Evolutionary conservation across 30 jellyfish, hydroid and myxozoan species (phyloP).

Genomic region (Turritopsis rubra): DNA sequence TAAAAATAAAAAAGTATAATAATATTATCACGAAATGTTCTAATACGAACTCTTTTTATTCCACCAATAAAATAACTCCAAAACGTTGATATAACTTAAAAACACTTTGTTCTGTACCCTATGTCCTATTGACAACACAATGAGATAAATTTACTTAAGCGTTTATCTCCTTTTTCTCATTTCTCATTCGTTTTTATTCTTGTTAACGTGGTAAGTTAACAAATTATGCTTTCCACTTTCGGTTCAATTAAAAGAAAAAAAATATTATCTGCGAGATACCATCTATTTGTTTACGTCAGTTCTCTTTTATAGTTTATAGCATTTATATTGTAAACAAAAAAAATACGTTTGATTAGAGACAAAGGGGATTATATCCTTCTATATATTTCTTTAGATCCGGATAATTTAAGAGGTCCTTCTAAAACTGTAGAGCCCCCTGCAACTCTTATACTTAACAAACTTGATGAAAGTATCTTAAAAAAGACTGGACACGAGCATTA

Average conservation of each 20-base stretch:
- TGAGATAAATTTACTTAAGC: no score
- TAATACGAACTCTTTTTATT: neutral
- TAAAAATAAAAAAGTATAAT: no score
- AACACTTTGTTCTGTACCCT: no score
- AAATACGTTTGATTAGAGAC: neutral
- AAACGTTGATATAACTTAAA: neutral
- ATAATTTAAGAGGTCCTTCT: neutral
- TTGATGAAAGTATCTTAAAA: neutral
- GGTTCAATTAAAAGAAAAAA: neutral
- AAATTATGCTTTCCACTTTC: neutral
- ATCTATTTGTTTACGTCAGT: neutral
- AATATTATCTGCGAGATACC: neutral
- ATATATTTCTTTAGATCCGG: neutral
- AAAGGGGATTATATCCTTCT: neutral
- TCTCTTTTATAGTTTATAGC: neutral
- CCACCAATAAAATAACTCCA: neutral
- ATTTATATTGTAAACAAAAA: neutral
- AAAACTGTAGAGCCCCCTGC: neutral
- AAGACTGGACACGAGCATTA: neutral
- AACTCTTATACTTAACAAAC: neutral
- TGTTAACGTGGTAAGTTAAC: neutral
- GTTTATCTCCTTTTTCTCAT: neutral
- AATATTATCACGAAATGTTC: neutral
- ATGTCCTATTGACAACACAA: no score
- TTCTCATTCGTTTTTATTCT: neutral